Conservation (phyloP, 2,797 vertebrate species). For the Pangasius djambal region DNA sequence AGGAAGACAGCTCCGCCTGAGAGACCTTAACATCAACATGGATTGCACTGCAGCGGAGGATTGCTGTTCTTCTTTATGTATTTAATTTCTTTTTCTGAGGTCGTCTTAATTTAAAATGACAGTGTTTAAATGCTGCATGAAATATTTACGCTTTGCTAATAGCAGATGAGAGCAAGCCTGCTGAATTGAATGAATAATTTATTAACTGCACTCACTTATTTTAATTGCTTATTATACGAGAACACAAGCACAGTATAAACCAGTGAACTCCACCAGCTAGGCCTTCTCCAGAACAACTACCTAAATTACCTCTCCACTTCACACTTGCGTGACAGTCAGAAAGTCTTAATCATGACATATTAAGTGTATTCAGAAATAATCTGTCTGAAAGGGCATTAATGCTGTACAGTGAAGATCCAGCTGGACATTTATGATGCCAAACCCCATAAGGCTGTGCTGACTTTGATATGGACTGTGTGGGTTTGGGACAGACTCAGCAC, state of each 20-base stretch:
- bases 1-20: slow-evolving; percentile 11
- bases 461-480: slow-evolving; percentile 1
- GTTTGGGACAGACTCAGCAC: neutral
- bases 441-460: neutral
- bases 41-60: neutral
- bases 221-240: slow-evolving; percentile 12
- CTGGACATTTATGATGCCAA: neutral
- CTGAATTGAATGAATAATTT: neutral
- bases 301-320: neutral
- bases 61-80: neutral
- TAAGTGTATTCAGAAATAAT: neutral
- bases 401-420: neutral
- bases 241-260: slow-evolving; percentile 25
- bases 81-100: neutral
- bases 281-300: slow-evolving; percentile 21
- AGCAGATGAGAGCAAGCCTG: neutral
- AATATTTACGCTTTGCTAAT: slow-evolving; percentile 26
- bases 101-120: neutral
- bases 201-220: neutral
- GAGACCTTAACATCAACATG: slow-evolving; percentile 7
- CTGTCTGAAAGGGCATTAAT: neutral
- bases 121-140: slow-evolving; percentile 4
- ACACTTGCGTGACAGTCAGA: too few species aligned
- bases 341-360: neutral
- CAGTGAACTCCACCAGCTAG: slow-evolving; percentile 18